Conservation (phyloP, 2,113 vertebrate genomes). For the Porphyrio hochstetteri region DNA sequence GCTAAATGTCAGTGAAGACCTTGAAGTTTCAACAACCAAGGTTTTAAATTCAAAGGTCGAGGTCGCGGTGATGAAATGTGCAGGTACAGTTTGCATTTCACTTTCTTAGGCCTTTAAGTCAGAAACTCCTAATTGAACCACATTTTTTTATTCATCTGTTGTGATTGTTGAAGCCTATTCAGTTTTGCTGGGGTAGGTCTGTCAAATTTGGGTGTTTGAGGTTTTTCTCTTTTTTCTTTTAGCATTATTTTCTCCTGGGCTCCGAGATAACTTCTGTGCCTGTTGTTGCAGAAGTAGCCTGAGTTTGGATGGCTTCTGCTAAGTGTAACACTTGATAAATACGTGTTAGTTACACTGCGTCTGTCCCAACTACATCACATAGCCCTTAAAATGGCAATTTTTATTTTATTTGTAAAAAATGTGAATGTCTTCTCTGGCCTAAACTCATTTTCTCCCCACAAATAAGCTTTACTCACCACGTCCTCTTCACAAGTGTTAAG, state of each 20-base stretch:
- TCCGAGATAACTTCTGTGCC: slow-evolving; percentile 81
- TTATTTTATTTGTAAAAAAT: slow-evolving; percentile 2
- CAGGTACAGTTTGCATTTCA: not conserved
- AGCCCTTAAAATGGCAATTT: slow-evolving; percentile 62
- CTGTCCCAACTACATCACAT: slow-evolving; percentile 44
- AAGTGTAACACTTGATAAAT: slow-evolving; percentile 81
- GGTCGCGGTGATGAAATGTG: not conserved
- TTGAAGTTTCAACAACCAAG: not conserved
- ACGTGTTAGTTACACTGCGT: slow-evolving; percentile 53
- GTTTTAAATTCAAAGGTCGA: not conserved
- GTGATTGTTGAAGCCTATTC: not conserved
- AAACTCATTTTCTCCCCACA: not conserved
- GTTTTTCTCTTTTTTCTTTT: not conserved
- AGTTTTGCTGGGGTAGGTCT: slow-evolving; percentile 1
- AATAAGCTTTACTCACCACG: not conserved
- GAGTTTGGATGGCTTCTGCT: slow-evolving; percentile 91
- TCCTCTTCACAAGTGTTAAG: not conserved
- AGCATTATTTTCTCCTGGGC: slow-evolving; percentile 51
- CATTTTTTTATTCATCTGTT: not conserved
- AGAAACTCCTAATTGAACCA: not conserved
- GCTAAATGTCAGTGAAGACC: not conserved
- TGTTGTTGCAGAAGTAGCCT: slow-evolving; percentile 98
- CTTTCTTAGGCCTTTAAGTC: not conserved
- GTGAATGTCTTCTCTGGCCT: not conserved
- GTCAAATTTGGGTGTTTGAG: not conserved